These are phyloP conservation scores for Vimba vimba DNA, from an alignment of 2,113 vertebrate species.

Conservation along the genomic window DNA sequence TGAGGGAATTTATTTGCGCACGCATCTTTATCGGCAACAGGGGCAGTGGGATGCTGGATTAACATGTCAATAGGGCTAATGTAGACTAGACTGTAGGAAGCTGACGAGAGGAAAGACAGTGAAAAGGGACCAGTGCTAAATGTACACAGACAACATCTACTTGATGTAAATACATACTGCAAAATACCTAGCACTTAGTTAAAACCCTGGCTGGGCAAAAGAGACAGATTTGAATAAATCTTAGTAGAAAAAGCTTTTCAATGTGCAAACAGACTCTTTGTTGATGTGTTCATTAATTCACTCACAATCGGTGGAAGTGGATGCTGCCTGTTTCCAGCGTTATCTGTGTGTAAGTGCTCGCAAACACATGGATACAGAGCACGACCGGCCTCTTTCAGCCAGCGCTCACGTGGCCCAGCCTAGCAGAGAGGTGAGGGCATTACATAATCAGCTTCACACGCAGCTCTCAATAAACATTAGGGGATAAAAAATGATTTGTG, in stretches of 20 bases:
- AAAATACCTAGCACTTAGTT: not conserved
- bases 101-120: not conserved
- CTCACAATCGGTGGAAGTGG: constrained; percentile 19
- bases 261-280: constrained; percentile 14
- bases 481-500: not conserved
- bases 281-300: constrained; percentile 33
- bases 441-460: constrained; percentile 15
- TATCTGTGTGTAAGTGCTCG: not conserved
- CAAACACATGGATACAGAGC: constrained; percentile 12
- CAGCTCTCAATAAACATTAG: constrained; percentile 17
- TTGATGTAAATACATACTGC: not conserved
- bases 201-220: not conserved
- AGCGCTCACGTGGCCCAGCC: constrained; percentile 15
- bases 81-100: not conserved
- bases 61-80: not conserved
- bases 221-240: not conserved
- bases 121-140: not conserved
- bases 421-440: constrained; percentile 6
- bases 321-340: not conserved
- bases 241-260: not conserved
- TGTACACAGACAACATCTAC: not conserved
- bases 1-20: not conserved
- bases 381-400: constrained; percentile 16
- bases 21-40: not conserved
- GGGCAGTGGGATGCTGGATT: not conserved